Evolutionary conservation across 2,113 vertebrate species (phyloP).

Genomic region (Cygnus atratus): DNA sequence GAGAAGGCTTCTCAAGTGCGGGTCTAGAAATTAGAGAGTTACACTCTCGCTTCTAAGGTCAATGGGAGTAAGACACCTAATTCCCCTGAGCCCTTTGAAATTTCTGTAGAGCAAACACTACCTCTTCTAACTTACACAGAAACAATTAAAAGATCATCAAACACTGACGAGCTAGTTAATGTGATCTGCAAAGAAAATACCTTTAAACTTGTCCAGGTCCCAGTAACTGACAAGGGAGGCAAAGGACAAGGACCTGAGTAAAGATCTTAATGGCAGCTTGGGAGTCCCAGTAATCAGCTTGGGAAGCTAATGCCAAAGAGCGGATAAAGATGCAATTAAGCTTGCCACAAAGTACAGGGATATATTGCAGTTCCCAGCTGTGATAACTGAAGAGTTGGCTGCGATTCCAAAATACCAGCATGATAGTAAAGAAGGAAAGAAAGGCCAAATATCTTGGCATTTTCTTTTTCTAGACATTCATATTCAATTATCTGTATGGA

Average conservation of each 20-base stretch:
- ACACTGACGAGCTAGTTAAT: not conserved
- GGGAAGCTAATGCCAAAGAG: not conserved
- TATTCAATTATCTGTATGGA: conserved; percentile 11
- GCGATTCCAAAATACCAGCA: not conserved
- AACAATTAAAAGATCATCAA: not conserved
- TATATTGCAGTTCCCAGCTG: conserved; percentile 26
- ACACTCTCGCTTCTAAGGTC: not conserved
- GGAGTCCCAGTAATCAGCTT: not conserved
- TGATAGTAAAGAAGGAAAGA: conserved; percentile 7
- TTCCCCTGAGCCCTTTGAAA: not conserved
- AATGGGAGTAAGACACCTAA: not conserved
- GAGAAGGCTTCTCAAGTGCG: not conserved
- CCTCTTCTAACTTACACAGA: not conserved
- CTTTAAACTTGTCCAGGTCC: not conserved
- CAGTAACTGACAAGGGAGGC: not conserved
- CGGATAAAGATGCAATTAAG: conserved; percentile 26
- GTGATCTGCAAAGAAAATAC: not conserved
- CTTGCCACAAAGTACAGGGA: not conserved
- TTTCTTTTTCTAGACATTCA: conserved; percentile 44
- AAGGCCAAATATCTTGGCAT: conserved; percentile 35
- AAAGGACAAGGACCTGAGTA: not conserved
- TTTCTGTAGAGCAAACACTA: not conserved
- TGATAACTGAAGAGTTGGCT: conserved; percentile 21
- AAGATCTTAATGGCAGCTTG: not conserved
- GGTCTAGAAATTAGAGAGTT: not conserved